A percentile compares a stretch with the other conserved stretches of the same genome.
These are phyloP conservation scores for Xanthorhoe spadicearia DNA, from an alignment of 2,888 invertebrate species.

Conservation along the genomic window DNA sequence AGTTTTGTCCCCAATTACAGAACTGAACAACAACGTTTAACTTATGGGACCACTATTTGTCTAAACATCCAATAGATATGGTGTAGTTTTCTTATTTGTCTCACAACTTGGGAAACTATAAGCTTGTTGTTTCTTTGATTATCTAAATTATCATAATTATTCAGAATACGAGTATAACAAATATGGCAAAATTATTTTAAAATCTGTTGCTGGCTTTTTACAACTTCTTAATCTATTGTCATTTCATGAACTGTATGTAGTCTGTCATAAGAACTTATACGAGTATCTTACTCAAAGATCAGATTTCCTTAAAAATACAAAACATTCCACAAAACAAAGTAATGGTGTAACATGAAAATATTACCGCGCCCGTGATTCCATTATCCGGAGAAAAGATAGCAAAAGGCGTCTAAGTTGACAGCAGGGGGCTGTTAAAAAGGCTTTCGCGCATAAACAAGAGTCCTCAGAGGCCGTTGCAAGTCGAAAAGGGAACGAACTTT, in stretches of 20 bases:
- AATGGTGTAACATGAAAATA: constrained; percentile 31
- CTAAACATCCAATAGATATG: neutral
- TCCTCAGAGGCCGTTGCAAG: constrained; percentile 41
- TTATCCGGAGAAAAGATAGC: constrained; percentile 44
- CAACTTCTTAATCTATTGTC: no score
- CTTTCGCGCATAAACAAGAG: constrained; percentile 50
- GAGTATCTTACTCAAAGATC: neutral
- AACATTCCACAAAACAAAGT: constrained; percentile 7
- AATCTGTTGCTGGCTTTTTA: no score
- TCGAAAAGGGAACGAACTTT: constrained; percentile 55
- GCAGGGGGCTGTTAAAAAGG: constrained; percentile 42
- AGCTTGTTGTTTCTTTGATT: neutral
- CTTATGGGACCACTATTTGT: constrained; percentile 4
- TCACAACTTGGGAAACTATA: neutral
- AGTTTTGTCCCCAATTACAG: constrained; percentile 4
- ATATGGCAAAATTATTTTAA: no score
- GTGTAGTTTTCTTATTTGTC: neutral
- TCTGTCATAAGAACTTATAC: neutral
- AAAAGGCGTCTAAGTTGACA: constrained; percentile 44
- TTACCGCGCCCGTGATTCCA: constrained; percentile 25
- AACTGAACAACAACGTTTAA: constrained; percentile 5
- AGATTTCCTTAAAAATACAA: neutral
- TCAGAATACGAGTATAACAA: neutral
- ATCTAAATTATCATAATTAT: neutral
- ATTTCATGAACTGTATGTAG: no score